These are phyloP conservation scores for Hyperoplus immaculatus DNA, from an alignment of 2,797 vertebrate species.

Conservation along the genomic window DNA sequence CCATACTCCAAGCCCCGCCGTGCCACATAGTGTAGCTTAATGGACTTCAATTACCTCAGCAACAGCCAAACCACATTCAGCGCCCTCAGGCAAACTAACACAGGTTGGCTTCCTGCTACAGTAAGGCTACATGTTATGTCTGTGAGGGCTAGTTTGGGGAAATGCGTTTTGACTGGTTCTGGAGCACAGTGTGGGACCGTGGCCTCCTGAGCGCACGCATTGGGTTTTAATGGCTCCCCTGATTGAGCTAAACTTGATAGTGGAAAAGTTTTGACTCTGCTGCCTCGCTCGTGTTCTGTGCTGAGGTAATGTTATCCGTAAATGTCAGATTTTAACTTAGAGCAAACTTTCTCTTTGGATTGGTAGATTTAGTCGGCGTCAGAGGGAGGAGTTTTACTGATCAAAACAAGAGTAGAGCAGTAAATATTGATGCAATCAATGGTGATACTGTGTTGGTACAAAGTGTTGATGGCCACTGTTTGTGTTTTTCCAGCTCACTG, in stretches of 20 bases:
- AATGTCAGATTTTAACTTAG: constrained; percentile 14
- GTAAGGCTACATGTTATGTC: constrained; percentile 61
- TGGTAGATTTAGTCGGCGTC: not conserved
- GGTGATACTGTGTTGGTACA: not conserved
- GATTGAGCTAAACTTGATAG: constrained; percentile 69
- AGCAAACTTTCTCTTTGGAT: not conserved
- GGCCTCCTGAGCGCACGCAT: constrained; percentile 62
- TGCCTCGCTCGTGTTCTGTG: constrained; percentile 21
- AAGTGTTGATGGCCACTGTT: constrained; percentile 17
- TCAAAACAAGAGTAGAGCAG: not conserved
- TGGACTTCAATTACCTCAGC: constrained; percentile 66
- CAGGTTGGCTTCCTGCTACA: constrained; percentile 70
- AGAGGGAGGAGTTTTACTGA: not conserved
- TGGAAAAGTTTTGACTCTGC: constrained; percentile 63
- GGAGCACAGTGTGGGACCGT: constrained; percentile 64
- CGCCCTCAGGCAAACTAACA: constrained; percentile 70
- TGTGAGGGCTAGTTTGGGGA: constrained; percentile 68
- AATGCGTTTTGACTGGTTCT: constrained; percentile 70
- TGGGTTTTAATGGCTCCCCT: constrained; percentile 71
- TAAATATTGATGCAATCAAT: not conserved
- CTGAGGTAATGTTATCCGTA: constrained; percentile 45
- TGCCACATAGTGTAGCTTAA: constrained; percentile 60
- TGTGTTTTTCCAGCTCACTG: constrained; percentile 79
- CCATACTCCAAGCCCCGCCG: constrained; percentile 15
- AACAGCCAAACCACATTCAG: constrained; percentile 78